Evolutionary conservation across 1,140 invertebrate species (phyloP).

Genomic region (Drosophila sechellia): DNA sequence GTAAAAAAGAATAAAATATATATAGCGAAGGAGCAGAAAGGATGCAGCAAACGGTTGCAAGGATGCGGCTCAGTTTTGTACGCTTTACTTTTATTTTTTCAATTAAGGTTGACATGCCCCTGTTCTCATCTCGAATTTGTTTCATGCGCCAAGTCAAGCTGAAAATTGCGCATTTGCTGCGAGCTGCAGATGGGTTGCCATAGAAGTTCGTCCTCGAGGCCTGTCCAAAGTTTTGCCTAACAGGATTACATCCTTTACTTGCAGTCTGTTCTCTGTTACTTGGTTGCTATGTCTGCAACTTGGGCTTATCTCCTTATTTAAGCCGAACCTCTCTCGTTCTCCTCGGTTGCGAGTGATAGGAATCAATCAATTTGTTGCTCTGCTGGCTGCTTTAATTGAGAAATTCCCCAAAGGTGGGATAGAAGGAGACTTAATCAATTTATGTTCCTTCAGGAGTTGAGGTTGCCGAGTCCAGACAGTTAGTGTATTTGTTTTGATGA

Average conservation of each 20-base stretch:
- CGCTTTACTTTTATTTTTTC: constrained; percentile 61
- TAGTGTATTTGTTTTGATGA: background rate
- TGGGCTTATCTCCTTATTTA: constrained; percentile 40
- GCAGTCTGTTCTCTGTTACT: constrained; percentile 7
- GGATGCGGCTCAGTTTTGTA: constrained; percentile 35
- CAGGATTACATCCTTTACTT: constrained; percentile 58
- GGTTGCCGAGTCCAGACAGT: background rate
- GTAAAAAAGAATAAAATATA: constrained; percentile 4
- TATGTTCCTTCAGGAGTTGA: background rate
- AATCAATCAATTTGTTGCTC: constrained; percentile 77
- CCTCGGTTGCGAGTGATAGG: constrained; percentile 26
- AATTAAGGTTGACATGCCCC: constrained; percentile 79
- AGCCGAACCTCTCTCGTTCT: constrained; percentile 5
- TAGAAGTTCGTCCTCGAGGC: constrained; percentile 31
- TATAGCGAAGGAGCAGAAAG: constrained; percentile 18
- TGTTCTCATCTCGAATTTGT: constrained; percentile 59
- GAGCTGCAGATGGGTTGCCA: constrained; percentile 30
- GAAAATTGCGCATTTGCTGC: constrained; percentile 77
- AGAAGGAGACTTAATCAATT: constrained; percentile 1
- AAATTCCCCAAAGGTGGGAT: constrained; percentile 42
- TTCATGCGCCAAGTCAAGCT: constrained; percentile 76
- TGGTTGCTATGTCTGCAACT: constrained; percentile 32
- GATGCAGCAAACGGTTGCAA: constrained; percentile 54
- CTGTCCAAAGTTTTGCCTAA: constrained; percentile 60
- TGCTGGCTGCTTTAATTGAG: constrained; percentile 62